phyloP scores from a whole-genome alignment of 2,797 vertebrate species.

The Margarornis squamiger region DNA sequence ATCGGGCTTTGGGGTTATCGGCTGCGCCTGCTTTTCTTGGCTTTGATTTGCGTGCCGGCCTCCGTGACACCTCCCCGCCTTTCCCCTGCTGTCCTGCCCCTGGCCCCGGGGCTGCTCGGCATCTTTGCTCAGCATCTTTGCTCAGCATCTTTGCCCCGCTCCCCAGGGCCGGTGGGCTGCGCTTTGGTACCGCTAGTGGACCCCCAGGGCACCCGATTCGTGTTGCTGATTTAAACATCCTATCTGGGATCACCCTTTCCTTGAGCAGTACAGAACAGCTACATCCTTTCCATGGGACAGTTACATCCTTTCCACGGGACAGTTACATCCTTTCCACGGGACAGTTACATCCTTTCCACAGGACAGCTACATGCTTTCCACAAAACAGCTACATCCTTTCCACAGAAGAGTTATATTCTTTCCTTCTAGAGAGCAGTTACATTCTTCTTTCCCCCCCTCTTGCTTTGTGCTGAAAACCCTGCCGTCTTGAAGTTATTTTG shows the following conservation, averaged over 20 bases:
- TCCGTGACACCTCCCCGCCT: too few species aligned
- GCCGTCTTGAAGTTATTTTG: background rate
- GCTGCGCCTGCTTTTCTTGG: background rate
- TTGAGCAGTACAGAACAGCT: background rate
- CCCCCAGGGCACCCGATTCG: background rate
- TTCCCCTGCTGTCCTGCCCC: background rate
- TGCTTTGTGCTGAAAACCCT: background rate
- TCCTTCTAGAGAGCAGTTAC: too few species aligned
- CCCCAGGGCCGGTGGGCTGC: background rate
- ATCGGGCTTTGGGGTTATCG: background rate
- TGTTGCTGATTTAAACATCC: too few species aligned
- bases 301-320: rapidly evolving
- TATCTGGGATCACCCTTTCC: rapidly evolving
- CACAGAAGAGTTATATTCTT: background rate
- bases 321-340: background rate
- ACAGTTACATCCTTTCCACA: background rate
- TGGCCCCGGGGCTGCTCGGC: background rate
- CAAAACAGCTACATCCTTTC: background rate
- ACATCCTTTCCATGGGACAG: background rate
- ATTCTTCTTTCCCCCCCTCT: too few species aligned
- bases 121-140: background rate
- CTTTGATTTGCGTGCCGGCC: background rate
- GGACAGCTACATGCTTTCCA: too few species aligned
- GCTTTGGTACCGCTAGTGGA: rapidly evolving
- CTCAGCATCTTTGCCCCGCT: too few species aligned